phyloP scores from a whole-genome alignment of 2,888 invertebrate genomes.

The Achlya flavicornis region DNA sequence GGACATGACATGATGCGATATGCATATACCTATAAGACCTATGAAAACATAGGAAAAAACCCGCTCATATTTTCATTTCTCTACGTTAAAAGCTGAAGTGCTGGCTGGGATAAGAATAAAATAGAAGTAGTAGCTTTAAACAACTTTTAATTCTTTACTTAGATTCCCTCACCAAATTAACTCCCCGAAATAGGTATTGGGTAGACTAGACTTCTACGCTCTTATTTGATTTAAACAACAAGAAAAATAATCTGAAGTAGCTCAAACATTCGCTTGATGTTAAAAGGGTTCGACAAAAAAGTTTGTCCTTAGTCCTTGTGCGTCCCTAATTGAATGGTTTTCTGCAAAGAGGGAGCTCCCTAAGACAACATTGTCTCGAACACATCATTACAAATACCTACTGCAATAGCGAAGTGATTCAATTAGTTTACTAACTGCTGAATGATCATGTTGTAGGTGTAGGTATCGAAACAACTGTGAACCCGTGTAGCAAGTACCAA shows the following conservation, averaged over 20 bases:
- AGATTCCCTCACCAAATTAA: too few relatives aligned
- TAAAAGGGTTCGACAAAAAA: conserved; percentile 4
- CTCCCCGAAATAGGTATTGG: too few relatives aligned
- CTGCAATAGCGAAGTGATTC: background rate
- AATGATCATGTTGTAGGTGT: background rate
- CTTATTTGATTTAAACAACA: too few relatives aligned
- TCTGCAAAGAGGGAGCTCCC: background rate
- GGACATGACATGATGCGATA: background rate
- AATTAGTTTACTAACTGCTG: background rate
- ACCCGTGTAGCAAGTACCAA: background rate
- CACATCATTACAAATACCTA: background rate
- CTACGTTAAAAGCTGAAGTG: too few relatives aligned
- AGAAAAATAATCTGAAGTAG: too few relatives aligned
- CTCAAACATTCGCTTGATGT: background rate
- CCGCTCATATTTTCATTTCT: too few relatives aligned
- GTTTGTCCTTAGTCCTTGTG: background rate
- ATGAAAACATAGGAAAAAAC: background rate
- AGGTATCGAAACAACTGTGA: background rate
- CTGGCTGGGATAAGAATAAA: too few relatives aligned
- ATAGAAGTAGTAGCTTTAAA: too few relatives aligned
- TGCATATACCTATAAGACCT: too few relatives aligned
- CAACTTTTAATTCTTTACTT: too few relatives aligned
- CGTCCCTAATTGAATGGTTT: background rate
- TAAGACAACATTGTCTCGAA: background rate
- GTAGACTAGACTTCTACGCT: too few relatives aligned